These are phyloP conservation scores for Semaprochilodus insignis DNA, from an alignment of 2,797 vertebrate species.

Conservation along the genomic window DNA sequence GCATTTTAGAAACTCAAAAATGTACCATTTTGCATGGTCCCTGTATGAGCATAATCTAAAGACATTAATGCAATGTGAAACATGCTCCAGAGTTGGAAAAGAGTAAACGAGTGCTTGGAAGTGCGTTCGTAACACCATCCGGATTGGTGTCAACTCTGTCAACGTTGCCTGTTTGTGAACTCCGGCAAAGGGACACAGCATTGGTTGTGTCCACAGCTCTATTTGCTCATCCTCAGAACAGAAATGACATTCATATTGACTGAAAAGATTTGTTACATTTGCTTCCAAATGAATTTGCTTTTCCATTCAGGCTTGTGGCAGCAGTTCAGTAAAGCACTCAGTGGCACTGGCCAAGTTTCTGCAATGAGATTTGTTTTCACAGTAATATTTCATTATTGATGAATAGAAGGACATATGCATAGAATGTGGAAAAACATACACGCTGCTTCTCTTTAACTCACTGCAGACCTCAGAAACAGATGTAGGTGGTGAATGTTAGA, in stretches of 20 bases:
- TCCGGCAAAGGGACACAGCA: slow-evolving; percentile 59
- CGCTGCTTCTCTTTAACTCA: background rate
- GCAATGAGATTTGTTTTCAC: background rate
- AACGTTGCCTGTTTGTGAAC: slow-evolving; percentile 28
- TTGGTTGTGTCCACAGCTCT: slow-evolving; percentile 72
- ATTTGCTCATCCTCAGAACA: slow-evolving; percentile 75
- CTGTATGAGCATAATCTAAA: background rate
- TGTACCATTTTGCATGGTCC: background rate
- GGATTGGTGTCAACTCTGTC: slow-evolving; percentile 18
- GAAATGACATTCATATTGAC: slow-evolving; percentile 78
- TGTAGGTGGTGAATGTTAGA: background rate
- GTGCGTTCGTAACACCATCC: background rate
- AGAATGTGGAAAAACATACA: background rate
- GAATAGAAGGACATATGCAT: background rate
- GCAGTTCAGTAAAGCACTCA: slow-evolving; percentile 62
- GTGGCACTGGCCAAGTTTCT: background rate
- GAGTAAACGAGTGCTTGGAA: slow-evolving; percentile 18
- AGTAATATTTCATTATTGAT: slow-evolving; percentile 1
- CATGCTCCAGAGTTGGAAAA: background rate
- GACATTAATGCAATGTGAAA: slow-evolving; percentile 4
- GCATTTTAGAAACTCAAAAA: background rate
- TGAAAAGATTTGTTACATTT: slow-evolving; percentile 76
- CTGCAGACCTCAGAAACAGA: background rate
- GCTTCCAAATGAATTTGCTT: slow-evolving; percentile 67
- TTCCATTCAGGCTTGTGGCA: slow-evolving; percentile 70